Conservation (phyloP, 2,888 invertebrate genomes). For the Drosophila kambysellisi region DNA sequence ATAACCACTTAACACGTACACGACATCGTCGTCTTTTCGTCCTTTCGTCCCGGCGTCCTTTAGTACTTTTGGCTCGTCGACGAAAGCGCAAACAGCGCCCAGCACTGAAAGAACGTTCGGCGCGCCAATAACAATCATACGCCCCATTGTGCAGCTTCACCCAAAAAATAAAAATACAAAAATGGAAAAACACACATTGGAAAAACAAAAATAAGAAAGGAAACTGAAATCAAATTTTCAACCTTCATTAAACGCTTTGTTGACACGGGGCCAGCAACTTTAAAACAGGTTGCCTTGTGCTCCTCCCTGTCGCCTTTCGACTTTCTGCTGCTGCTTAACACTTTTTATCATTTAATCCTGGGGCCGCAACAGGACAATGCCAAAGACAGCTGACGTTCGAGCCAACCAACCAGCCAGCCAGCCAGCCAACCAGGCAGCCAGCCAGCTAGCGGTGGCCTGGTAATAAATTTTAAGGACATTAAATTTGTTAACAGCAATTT, state of each 20-base stretch:
- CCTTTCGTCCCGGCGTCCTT: constrained; percentile 13
- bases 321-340: constrained; percentile 53
- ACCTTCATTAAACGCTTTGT: constrained; percentile 74
- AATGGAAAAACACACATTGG: not conserved
- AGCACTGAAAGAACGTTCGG: constrained; percentile 38
- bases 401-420: constrained; percentile 14
- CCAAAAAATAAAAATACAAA: constrained; percentile 7
- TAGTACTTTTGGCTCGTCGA: constrained; percentile 4
- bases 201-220: constrained; percentile 14
- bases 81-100: constrained; percentile 54
- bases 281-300: constrained; percentile 53
- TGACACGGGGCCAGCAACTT: constrained; percentile 53
- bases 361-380: constrained; percentile 56
- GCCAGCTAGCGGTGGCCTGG: constrained; percentile 18
- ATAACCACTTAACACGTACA: constrained; percentile 74
- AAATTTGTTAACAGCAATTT: constrained; percentile 78
- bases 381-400: constrained; percentile 35
- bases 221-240: constrained; percentile 75
- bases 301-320: constrained; percentile 18
- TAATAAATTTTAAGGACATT: constrained; percentile 74
- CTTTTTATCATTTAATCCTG: constrained; percentile 70
- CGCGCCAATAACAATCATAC: constrained; percentile 73
- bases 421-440: not conserved
- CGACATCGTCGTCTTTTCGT: constrained; percentile 31
- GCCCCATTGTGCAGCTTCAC: constrained; percentile 68